phyloP scores from a whole-genome alignment of 2,113 vertebrate species.

The Fulica atra region DNA sequence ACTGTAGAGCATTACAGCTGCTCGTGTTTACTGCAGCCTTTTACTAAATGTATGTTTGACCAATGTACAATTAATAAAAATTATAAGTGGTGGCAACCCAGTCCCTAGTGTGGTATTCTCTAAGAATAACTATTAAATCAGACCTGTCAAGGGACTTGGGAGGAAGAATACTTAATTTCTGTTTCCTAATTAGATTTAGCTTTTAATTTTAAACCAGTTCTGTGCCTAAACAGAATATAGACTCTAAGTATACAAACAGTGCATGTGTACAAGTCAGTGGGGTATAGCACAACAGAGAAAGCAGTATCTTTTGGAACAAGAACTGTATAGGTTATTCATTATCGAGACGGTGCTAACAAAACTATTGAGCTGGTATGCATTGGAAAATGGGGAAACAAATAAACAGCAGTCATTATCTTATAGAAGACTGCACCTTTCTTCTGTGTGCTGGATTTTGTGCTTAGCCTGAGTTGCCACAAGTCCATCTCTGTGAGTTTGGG shows the following conservation, averaged over 20 bases:
- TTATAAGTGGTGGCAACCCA: neutral
- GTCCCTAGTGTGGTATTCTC: neutral
- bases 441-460: neutral
- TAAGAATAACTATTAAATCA: slow-evolving; percentile 9
- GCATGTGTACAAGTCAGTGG: neutral
- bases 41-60: neutral
- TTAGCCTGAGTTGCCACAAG: neutral
- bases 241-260: neutral
- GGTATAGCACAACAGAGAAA: neutral
- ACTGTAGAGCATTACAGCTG: neutral
- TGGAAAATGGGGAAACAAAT: neutral
- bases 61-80: neutral
- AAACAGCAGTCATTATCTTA: neutral
- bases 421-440: neutral
- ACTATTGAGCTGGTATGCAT: neutral
- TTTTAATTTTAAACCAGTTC: neutral
- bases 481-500: neutral
- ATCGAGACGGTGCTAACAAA: neutral
- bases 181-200: slow-evolving; percentile 1
- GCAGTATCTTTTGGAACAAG: neutral
- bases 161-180: slow-evolving; percentile 19
- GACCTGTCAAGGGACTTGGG: neutral
- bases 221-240: neutral
- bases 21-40: neutral
- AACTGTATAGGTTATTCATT: neutral